Evolutionary conservation across 2,113 vertebrate species (phyloP).

Genomic region (Petroica traversi): DNA sequence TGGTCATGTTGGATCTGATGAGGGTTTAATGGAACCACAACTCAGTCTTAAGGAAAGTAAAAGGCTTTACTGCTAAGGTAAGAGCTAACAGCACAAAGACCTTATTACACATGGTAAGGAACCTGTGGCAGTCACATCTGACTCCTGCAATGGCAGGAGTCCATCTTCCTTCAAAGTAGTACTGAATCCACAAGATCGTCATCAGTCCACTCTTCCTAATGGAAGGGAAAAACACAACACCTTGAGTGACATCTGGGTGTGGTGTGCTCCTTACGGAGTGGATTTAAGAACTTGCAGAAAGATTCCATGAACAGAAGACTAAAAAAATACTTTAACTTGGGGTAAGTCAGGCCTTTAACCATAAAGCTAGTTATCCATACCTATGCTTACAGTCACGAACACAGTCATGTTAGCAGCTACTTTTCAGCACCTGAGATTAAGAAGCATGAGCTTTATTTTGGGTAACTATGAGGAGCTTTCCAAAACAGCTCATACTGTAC

Average conservation of each 20-base stretch:
- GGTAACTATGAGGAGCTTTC: fast-evolving
- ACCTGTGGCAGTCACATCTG: neutral
- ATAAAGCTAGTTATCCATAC: neutral
- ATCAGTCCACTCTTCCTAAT: slow-evolving; percentile 90
- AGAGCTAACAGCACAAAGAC: neutral
- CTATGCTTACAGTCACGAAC: neutral
- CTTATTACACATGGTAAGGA: neutral
- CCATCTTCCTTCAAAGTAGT: neutral
- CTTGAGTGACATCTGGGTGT: neutral
- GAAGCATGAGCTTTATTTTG: neutral
- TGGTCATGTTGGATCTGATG: neutral
- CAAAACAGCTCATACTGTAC: neutral
- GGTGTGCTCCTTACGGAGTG: neutral
- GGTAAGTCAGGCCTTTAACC: neutral
- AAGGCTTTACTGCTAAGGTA: neutral
- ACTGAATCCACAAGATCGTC: slow-evolving; percentile 78
- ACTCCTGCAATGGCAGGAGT: neutral
- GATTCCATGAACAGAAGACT: neutral
- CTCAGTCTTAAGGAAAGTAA: fast-evolving
- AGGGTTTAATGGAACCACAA: neutral
- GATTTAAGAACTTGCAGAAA: neutral
- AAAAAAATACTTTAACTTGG: neutral
- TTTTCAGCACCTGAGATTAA: neutral
- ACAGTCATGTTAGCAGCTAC: neutral
- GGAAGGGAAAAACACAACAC: neutral